These are phyloP conservation scores for Sebastes iracundus DNA, from an alignment of 2,797 vertebrate genomes.

Conservation along the genomic window DNA sequence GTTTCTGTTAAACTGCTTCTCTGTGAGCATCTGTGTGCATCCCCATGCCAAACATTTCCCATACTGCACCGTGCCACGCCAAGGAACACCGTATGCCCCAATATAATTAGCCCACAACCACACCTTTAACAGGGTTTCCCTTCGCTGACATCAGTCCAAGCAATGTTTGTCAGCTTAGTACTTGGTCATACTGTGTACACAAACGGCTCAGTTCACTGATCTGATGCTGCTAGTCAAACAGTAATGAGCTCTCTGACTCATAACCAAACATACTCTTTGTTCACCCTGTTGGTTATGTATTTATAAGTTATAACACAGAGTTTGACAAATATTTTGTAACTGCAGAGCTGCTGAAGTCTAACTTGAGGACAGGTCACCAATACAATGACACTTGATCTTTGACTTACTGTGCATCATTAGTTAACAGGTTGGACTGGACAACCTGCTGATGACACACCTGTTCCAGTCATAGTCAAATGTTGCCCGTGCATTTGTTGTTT, in stretches of 20 bases:
- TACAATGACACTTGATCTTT: background rate
- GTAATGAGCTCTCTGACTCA: background rate
- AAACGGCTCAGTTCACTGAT: background rate
- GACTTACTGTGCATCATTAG: too few species aligned
- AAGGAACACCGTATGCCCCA: background rate
- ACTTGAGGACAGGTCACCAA: background rate
- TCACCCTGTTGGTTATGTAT: too few species aligned
- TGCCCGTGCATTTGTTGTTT: too few species aligned
- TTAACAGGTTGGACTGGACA: too few species aligned
- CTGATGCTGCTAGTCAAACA: background rate
- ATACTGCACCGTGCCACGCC: background rate
- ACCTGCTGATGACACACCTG: too few species aligned
- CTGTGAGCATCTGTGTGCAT: background rate
- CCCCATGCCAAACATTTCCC: background rate
- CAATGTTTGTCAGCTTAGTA: background rate
- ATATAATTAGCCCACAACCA: background rate
- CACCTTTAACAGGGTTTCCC: background rate
- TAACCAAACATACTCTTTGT: too few species aligned
- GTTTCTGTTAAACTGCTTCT: background rate
- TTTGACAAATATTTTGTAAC: background rate
- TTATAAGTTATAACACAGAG: too few species aligned
- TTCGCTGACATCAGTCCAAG: accelerated
- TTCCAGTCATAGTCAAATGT: too few species aligned
- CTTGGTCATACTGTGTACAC: background rate
- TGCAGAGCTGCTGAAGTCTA: background rate